Conservation (phyloP, 2,888 invertebrate species). For the Lasioglossum morio region DNA sequence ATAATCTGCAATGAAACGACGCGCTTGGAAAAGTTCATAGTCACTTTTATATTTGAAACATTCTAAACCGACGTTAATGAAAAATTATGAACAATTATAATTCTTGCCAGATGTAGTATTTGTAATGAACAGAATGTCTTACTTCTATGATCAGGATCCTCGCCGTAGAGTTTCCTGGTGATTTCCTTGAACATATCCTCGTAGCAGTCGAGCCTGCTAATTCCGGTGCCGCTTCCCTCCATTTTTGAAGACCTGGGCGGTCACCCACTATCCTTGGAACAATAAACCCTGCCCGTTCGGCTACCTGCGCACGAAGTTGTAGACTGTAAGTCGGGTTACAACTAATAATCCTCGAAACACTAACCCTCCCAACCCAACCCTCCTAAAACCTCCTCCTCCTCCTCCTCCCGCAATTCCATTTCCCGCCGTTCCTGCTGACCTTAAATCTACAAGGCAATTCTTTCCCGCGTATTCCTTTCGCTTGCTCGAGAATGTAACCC, state of each 20-base stretch:
- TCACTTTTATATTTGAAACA: no score
- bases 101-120: not conserved
- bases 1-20: not conserved
- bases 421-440: not conserved
- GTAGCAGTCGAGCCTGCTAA: slow-evolving; percentile 88
- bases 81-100: not conserved
- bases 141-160: slow-evolving; percentile 87
- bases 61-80: no score
- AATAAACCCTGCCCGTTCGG: slow-evolving; percentile 54
- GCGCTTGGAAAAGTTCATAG: no score
- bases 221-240: slow-evolving; percentile 81
- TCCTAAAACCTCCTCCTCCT: not conserved
- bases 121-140: slow-evolving; percentile 62
- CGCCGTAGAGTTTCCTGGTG: slow-evolving; percentile 95
- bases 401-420: not conserved
- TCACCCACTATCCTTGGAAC: slow-evolving; percentile 60
- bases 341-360: slow-evolving; percentile 47
- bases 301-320: slow-evolving; percentile 60
- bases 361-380: not conserved
- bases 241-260: slow-evolving; percentile 64
- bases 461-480: not conserved
- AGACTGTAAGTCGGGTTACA: slow-evolving; percentile 24
- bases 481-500: not conserved
- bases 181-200: slow-evolving; percentile 97
- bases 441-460: not conserved